Base-by-base conservation (phyloP, 2,888 invertebrate species). In the Podabrus alpinus region DNA sequence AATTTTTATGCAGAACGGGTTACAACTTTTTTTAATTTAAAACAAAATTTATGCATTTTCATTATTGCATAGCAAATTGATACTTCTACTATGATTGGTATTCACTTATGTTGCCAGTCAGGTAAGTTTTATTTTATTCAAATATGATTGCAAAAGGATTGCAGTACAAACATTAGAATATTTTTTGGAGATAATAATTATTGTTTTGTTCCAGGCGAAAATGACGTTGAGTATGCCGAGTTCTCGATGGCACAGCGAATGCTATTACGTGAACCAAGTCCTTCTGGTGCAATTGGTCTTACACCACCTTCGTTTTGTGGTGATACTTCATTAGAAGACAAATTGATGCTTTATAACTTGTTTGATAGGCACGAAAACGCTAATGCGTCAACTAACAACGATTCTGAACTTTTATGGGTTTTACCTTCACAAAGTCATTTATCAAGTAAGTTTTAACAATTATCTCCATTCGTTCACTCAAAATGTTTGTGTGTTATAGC, bases 151-250 rank as follows among this genome's bases (percentile, higher is more conserved):
- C 7, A 45, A 45, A 45, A 45, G 45, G n/a, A 45, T 45, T 45
- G n/a, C n/a, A 45, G n/a, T 45, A 7, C n/a, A n/a, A n/a, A 45
- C n/a, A n/a, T n/a, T n/a, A 13, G 1, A 1, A n/a, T 11, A n/a
- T 45, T 45, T 25, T 45, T 45, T n/a, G n/a, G 7, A 7, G n/a
- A 45, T 45, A 45, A 45, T n/a, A 5, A 45, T 7, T 45, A 7
- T 1, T 45, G 13, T 45, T 45, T 17, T 59, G 17, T 79, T 79
- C 21, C 81, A 89, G 90, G 92, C 77, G 93, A 93, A 84, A 93
- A 93, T 83, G 93, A 93, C 84, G 91, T 93, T 10, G 93, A 93
- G 83, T 90, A 90, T 79, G 90, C 89, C 0, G 91, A 91, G 84
- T 87, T 91, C 61, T 89, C 89, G 17, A 88, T 89, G 88, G 86